Base-by-base conservation (phyloP, 2,888 invertebrate species). In the Zelleria hepariella region DNA sequence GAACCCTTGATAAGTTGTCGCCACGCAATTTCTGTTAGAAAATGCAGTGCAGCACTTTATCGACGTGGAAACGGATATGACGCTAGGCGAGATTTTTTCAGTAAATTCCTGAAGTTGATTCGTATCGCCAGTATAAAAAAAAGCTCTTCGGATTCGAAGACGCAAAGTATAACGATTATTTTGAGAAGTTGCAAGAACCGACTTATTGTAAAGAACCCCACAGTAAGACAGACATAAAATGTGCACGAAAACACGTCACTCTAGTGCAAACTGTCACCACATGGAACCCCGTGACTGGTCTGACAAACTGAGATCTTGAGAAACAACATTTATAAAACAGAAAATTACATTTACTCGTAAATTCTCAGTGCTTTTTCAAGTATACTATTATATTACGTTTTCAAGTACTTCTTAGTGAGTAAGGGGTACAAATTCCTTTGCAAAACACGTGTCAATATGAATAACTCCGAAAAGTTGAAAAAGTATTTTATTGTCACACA, bases 401-500 rank as follows among this genome's bases (percentile, higher is more conserved):
- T 18, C 18, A 10, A 18, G 49, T 49, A 20, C 49, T 24, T 53
- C 24, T 53, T 23, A 53, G 10, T 7, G 20, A 25, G 23, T 53
- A 55, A 55, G 55, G 55, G 86, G 82, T 77, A 76, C 71, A 68
- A 67, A 67, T 66, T 68, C 75, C 75, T 68, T 68, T 66, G 67
- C 67, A 57, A 72, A 75, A 74, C 71, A 75, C n/a, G n/a, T 74
- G 71, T 77, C 72, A 82, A 82, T 80, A 86, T 80, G 77, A 85
- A 86, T 80, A 86, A 54, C 53, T 48, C 84, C 78, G 80, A 80
- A 74, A 69, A 80, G 72, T 79, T 80, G 75, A 69, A 78, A 85
- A 85, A 84, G n/a, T 63, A 74, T 78, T 87, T 87, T 86, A 87
- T 87, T 86, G 73, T 63, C 73, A 82, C 80, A 82, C 75, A 79